phyloP scores from a whole-genome alignment of 2,797 vertebrate species.

The Alectoris magna region DNA sequence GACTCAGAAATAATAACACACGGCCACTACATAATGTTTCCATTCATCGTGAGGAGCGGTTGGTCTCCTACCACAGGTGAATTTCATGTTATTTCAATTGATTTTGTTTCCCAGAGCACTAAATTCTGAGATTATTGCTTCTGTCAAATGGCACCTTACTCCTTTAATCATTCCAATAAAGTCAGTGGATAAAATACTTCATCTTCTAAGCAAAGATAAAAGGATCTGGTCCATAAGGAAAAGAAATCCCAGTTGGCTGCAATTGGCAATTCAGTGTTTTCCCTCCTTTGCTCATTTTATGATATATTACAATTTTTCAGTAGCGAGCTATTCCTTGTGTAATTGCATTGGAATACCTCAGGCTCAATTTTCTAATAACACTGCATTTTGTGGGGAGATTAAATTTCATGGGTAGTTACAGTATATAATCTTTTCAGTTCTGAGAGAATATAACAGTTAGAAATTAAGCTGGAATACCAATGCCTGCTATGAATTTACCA shows the following conservation, averaged over 20 bases:
- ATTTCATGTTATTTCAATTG: background rate
- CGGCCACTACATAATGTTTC: background rate
- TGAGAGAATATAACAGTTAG: background rate
- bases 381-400: background rate
- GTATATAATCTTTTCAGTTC: background rate
- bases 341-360: background rate
- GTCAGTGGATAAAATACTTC: background rate
- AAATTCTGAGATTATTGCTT: background rate
- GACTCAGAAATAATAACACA: rapidly evolving
- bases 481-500: background rate
- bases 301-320: background rate
- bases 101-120: background rate
- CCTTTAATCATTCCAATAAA: background rate
- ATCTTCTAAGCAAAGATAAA: background rate
- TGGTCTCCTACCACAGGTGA: background rate
- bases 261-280: background rate
- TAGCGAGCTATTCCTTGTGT: background rate
- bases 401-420: background rate
- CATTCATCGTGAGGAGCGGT: background rate
- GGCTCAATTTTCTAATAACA: constrained; percentile 20
- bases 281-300: background rate
- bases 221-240: background rate
- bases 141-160: background rate
- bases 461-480: background rate
- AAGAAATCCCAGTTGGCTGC: background rate